Evolutionary conservation across 1,140 invertebrate genomes (phyloP), one percentile per base, ranked within the genome.

Genomic region (Philaenus spumarius): DNA sequence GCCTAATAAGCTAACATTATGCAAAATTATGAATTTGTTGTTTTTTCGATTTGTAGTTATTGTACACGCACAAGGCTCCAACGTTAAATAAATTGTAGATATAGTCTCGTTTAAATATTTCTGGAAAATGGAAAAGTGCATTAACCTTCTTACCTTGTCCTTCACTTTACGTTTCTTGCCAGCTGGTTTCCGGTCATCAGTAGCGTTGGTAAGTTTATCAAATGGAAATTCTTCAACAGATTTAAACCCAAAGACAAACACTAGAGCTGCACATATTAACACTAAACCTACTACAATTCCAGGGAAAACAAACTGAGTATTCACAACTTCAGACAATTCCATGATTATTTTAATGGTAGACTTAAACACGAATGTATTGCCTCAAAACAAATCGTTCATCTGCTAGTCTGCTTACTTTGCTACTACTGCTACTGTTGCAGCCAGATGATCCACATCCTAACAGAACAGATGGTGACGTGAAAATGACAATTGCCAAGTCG

Each of bases 221-320:
- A 86, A 86, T 62, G 82, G 80, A 64, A 84, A 85, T 71, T 85
- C 82, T 69, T 85, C 81, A 48, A 83, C 79, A 62, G 82, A 79
- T 73, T 83, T 82, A 71, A 88, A 86, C 54, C 85, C 84, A 69
- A 86, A 86, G 53, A 77, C 78, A 74, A 84, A 87, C 63, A 86
- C 81, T 56, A 86, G 73, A 52, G 84, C 73, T 58, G 81, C 82
- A 58, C 58, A 68, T 42, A 69, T 52, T n/a, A 66, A 43, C 3
- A 66, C 64, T 35, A 53, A 42, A 61, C 76, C 79, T 63, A 84
- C 69, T 69, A 83, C 75, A 58, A 79, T 80, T 55, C 84, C 82
- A 64, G 82, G 82, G 62, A 83, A 75, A 54, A 78, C 79, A 63
- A 79, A 75, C 61, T 83, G 79, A 64, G 80, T 53, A 39, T 45